phyloP scores from a whole-genome alignment of 35 echinoderm and acorn worm genomes.

The Lytechinus variegatus region DNA sequence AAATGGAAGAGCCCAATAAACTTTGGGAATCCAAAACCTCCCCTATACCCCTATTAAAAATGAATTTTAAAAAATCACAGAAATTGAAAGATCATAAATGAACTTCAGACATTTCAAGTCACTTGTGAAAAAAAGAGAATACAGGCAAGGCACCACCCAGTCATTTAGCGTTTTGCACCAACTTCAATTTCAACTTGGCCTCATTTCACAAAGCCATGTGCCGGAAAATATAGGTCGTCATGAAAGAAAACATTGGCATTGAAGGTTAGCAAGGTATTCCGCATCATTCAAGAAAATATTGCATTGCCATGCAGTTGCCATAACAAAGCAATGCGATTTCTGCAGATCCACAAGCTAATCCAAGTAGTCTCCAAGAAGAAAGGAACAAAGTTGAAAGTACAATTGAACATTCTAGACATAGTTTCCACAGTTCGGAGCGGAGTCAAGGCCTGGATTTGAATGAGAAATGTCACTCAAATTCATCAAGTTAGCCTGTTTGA shows the following conservation, averaged over 20 bases:
- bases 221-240: background rate
- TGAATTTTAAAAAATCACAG: too few relatives aligned
- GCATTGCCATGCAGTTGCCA: background rate
- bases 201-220: background rate
- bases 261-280: background rate
- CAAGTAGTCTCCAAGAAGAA: background rate
- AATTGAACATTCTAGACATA: constrained; percentile 3
- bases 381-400: background rate
- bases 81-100: background rate
- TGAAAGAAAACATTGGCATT: constrained; percentile 19
- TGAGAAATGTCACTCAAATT: background rate
- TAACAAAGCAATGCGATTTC: background rate
- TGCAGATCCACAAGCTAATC: background rate
- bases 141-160: background rate
- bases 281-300: constrained; percentile 14
- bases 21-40: too few relatives aligned
- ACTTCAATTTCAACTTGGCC: constrained; percentile 9
- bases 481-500: background rate
- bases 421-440: background rate
- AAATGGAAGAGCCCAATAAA: too few relatives aligned
- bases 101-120: background rate
- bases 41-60: too few relatives aligned
- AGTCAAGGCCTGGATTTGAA: background rate
- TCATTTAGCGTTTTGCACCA: background rate
- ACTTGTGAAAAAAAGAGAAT: background rate